Percentiles rank a stretch among this genome's conserved stretches.
Conservation (phyloP, 1,140 invertebrate species). For the Hetaerina americana region DNA sequence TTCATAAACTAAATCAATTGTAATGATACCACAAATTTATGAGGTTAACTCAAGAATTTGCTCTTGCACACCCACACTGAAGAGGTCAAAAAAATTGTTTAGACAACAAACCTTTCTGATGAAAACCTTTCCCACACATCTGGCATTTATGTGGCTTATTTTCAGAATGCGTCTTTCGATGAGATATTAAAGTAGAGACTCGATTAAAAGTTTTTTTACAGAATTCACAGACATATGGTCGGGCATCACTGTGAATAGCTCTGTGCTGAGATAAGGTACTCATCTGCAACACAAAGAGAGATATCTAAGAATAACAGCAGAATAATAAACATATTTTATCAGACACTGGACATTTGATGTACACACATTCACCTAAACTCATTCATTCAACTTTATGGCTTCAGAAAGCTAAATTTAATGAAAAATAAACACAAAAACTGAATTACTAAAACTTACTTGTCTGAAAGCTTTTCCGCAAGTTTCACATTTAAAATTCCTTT, state of each 20-base stretch:
- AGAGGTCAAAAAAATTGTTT: not conserved
- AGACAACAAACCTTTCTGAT: constrained; percentile 52
- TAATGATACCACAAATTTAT: no score
- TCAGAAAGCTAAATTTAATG: not conserved
- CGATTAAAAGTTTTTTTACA: constrained; percentile 64
- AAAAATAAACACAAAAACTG: not conserved
- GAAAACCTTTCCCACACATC: constrained; percentile 58
- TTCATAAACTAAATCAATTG: no score
- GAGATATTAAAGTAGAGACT: constrained; percentile 59
- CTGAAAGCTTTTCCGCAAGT: constrained; percentile 68
- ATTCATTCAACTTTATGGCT: no score
- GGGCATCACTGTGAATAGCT: constrained; percentile 55
- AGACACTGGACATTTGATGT: not conserved
- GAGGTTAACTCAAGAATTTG: no score
- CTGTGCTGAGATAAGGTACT: constrained; percentile 58
- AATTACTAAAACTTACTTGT: constrained; percentile 30
- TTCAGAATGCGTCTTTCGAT: constrained; percentile 57
- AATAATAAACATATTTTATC: not conserved
- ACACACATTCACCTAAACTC: no score
- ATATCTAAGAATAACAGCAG: not conserved
- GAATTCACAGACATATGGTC: constrained; percentile 55
- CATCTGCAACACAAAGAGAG: constrained; percentile 23
- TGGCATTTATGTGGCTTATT: constrained; percentile 58
- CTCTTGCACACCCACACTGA: no score
- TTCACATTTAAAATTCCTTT: constrained; percentile 65